phyloP scores from a whole-genome alignment of 2,797 vertebrate species.

The Knipowitschia caucasica region DNA sequence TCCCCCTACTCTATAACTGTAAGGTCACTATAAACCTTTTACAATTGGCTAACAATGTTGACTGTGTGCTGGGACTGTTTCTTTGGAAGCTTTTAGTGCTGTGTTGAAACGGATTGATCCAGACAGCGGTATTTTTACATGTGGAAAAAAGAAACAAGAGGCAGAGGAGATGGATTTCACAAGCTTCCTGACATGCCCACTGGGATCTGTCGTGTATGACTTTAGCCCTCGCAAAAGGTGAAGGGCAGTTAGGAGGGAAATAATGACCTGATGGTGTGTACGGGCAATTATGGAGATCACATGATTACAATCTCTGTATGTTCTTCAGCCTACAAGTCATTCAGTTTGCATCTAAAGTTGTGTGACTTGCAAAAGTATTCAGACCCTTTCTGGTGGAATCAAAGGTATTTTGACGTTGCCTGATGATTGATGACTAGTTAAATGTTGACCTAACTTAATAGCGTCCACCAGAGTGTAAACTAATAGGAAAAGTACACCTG shows the following conservation, averaged over 20 bases:
- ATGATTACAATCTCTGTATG: no score
- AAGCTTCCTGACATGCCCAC: slow-evolving; percentile 63
- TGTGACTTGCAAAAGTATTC: no score
- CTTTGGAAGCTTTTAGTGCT: slow-evolving; percentile 25
- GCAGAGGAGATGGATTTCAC: slow-evolving; percentile 53
- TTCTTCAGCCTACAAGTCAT: no score
- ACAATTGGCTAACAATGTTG: slow-evolving; percentile 30
- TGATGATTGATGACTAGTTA: no score
- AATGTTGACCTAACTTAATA: no score
- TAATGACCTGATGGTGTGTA: slow-evolving; percentile 1
- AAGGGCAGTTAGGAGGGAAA: slow-evolving; percentile 32
- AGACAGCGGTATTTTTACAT: slow-evolving; percentile 45
- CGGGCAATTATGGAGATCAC: slow-evolving; percentile 12
- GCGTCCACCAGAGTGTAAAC: no score
- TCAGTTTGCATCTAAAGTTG: no score
- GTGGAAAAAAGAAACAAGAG: slow-evolving; percentile 24
- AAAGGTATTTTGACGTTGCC: no score
- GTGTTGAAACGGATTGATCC: slow-evolving; percentile 21
- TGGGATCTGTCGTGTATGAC: slow-evolving; percentile 56
- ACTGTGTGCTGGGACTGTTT: slow-evolving; percentile 29
- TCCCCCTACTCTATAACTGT: slow-evolving; percentile 21
- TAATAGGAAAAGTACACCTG: no score
- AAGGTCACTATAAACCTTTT: slow-evolving; percentile 45
- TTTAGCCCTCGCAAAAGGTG: slow-evolving; percentile 40
- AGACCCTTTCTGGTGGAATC: no score